These are phyloP conservation scores for Pocillopora grandis DNA, from an alignment of 92 coral and sea anemone species.

Conservation along the genomic window DNA sequence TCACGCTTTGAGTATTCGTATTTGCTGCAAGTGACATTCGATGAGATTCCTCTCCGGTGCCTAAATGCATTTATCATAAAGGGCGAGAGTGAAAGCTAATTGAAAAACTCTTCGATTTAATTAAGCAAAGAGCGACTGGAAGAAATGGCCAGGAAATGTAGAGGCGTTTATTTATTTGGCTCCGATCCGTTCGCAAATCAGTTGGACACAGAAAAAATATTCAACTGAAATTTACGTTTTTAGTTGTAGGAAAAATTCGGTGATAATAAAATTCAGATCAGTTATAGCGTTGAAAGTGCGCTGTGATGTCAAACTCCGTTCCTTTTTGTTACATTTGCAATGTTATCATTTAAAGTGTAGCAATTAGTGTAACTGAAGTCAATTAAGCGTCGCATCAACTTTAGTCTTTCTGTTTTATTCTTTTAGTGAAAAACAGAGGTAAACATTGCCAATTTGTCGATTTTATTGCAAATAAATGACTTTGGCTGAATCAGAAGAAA, in stretches of 20 bases:
- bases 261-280: not conserved
- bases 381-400: conserved; percentile 7
- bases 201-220: conserved; percentile 8
- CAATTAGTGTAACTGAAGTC: conserved; percentile 3
- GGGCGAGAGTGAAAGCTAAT: conserved; percentile 18
- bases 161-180: not conserved
- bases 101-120: conserved; percentile 15
- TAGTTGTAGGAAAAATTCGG: not conserved
- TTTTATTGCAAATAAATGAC: not conserved
- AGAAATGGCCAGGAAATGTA: conserved; percentile 16
- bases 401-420: not conserved
- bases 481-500: not conserved
- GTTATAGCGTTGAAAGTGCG: not conserved
- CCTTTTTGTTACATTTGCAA: conserved; percentile 6
- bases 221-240: not conserved
- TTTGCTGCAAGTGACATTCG: conserved; percentile 4
- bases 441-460: conserved; percentile 2
- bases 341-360: not conserved
- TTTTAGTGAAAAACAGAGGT: not conserved
- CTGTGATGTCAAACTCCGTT: no score
- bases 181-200: not conserved
- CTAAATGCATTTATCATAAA: conserved; percentile 1
- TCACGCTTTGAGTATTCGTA: not conserved
- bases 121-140: conserved; percentile 2
- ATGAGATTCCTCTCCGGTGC: conserved; percentile 11